phyloP scores from a whole-genome alignment of 53 echinoderm and acorn worm genomes.

The Mesocentrotus franciscanus region DNA sequence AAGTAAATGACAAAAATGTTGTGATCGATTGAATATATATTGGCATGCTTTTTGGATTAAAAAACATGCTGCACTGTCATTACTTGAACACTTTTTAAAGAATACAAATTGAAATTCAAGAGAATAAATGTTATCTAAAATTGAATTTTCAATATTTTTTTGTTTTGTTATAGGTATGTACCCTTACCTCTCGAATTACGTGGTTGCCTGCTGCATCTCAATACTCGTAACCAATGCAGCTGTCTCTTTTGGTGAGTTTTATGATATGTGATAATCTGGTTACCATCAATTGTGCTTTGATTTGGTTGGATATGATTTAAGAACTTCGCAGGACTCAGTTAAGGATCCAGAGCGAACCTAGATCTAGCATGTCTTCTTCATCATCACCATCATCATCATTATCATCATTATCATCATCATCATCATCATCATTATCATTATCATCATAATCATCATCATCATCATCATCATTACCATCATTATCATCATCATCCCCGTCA shows the following conservation, averaged over 20 bases:
- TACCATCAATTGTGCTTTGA: neutral
- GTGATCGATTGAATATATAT: no score
- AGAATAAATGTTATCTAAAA: neutral
- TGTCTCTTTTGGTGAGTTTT: slow-evolving; percentile 78
- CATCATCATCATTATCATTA: no score
- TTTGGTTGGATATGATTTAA: neutral
- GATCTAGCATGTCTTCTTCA: no score
- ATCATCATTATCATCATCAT: no score
- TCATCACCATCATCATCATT: no score
- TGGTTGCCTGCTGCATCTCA: slow-evolving; percentile 58
- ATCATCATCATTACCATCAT: neutral
- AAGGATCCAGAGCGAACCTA: no score
- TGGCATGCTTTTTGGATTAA: no score
- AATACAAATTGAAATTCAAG: no score
- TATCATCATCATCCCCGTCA: neutral
- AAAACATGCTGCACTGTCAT: no score
- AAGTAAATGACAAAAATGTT: no score
- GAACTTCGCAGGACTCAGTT: neutral
- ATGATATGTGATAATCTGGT: neutral
- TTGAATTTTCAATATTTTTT: neutral
- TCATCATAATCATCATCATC: no score
- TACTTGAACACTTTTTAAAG: no score
- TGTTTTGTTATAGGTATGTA: slow-evolving; percentile 70
- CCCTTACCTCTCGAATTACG: slow-evolving; percentile 57
- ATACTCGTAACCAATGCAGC: slow-evolving; percentile 73